Conservation (phyloP, 2,797 vertebrate genomes). For the Arctocebus calabarensis region DNA sequence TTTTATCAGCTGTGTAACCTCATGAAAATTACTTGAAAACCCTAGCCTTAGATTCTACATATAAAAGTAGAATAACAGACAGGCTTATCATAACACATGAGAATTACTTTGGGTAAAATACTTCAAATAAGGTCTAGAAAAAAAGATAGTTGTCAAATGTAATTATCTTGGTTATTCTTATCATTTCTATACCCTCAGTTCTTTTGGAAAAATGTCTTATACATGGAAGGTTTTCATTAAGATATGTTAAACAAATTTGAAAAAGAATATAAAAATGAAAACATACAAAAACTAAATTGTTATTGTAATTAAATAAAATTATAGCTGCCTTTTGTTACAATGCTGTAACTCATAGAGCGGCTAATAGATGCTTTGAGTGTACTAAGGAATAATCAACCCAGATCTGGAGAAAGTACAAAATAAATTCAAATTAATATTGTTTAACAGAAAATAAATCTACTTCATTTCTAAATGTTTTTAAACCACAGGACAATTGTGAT, state of each 20-base stretch:
- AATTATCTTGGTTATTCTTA: background rate
- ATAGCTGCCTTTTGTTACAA: background rate
- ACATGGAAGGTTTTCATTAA: background rate
- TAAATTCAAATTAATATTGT: background rate
- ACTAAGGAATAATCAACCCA: background rate
- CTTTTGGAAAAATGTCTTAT: background rate
- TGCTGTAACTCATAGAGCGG: background rate
- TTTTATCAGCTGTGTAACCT: background rate
- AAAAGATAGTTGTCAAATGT: background rate
- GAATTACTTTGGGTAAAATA: background rate
- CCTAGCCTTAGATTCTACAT: background rate
- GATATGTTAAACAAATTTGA: background rate
- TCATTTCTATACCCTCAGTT: background rate
- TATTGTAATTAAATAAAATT: background rate
- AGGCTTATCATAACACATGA: background rate
- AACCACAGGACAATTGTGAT: background rate
- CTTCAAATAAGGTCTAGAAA: background rate
- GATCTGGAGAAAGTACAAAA: background rate
- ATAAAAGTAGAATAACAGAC: background rate
- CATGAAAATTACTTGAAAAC: background rate
- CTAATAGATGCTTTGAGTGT: background rate
- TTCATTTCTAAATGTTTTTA: conserved; percentile 9
- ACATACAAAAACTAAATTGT: background rate
- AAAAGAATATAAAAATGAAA: background rate
- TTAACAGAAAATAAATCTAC: background rate